phyloP scores from a whole-genome alignment of 2,888 invertebrate genomes.

The Apoderus coryli region DNA sequence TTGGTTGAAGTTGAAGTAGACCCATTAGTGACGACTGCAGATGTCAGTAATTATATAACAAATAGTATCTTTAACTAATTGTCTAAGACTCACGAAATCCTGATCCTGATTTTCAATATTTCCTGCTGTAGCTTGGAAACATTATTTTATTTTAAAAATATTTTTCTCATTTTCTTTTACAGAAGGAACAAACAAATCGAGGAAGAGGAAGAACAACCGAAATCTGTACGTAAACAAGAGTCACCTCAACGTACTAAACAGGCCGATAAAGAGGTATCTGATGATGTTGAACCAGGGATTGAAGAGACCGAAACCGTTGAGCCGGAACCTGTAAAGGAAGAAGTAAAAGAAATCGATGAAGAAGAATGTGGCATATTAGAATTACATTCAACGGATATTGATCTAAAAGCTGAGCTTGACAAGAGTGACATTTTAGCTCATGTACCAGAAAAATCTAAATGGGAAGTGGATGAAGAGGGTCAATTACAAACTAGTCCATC shows the following conservation, averaged over 20 bases:
- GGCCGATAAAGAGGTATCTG: no score
- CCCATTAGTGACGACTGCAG: no score
- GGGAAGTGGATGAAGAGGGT: slow-evolving; percentile 66
- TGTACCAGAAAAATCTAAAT: slow-evolving; percentile 71
- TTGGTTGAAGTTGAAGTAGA: no score
- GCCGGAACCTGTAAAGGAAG: slow-evolving; percentile 8
- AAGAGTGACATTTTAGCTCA: slow-evolving; percentile 51
- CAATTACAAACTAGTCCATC: slow-evolving; percentile 20
- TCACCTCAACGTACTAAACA: no score
- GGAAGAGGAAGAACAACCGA: slow-evolving; percentile 39
- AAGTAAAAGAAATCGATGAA: slow-evolving; percentile 22
- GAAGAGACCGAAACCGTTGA: neutral
- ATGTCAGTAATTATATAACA: no score
- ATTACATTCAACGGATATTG: slow-evolving; percentile 41
- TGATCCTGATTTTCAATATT: no score
- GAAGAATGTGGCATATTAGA: slow-evolving; percentile 42
- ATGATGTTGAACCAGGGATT: neutral
- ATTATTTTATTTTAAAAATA: no score
- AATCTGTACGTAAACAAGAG: no score
- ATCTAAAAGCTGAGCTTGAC: slow-evolving; percentile 36
- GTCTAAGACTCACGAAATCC: no score
- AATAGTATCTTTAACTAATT: no score
- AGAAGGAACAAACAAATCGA: slow-evolving; percentile 14
- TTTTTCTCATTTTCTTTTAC: no score
- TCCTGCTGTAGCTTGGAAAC: no score